A percentile compares a stretch with the other conserved stretches of the same genome.
phyloP scores from a whole-genome alignment of 30 jellyfish, hydroid and myxozoan genomes.

The Chrysaora quinquecirrha region DNA sequence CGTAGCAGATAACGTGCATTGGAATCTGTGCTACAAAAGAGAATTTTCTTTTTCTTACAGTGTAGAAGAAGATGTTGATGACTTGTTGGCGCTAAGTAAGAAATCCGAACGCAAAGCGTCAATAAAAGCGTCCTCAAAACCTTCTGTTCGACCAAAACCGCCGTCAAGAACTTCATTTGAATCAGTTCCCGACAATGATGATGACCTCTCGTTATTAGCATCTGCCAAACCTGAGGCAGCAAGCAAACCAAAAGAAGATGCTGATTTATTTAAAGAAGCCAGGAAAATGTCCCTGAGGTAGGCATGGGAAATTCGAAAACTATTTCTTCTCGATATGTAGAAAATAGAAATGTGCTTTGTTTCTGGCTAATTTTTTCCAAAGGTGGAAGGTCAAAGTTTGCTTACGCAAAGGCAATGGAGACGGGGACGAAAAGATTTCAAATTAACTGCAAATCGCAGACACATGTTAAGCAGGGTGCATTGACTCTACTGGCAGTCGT shows the following conservation, averaged over 20 bases:
- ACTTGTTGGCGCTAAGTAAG: constrained; percentile 74
- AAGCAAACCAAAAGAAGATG: constrained; percentile 8
- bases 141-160: constrained; percentile 39
- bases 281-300: constrained; percentile 60
- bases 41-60: constrained; percentile 3
- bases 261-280: constrained; percentile 55
- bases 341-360: no score
- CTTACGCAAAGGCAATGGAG: no score
- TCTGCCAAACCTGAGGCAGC: constrained; percentile 15
- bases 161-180: constrained; percentile 55
- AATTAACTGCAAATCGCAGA: no score
- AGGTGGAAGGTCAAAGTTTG: no score
- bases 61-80: constrained; percentile 72
- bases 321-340: no score
- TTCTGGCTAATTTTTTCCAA: no score
- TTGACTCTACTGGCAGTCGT: no score
- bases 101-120: constrained; percentile 67
- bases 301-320: no score
- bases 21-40: no score
- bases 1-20: no score
- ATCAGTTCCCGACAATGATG: constrained; percentile 42
- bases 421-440: no score
- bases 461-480: no score
- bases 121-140: constrained; percentile 57
- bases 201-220: constrained; percentile 19